phyloP scores from a whole-genome alignment of 2,888 invertebrate species.

The Orgyia antiqua region DNA sequence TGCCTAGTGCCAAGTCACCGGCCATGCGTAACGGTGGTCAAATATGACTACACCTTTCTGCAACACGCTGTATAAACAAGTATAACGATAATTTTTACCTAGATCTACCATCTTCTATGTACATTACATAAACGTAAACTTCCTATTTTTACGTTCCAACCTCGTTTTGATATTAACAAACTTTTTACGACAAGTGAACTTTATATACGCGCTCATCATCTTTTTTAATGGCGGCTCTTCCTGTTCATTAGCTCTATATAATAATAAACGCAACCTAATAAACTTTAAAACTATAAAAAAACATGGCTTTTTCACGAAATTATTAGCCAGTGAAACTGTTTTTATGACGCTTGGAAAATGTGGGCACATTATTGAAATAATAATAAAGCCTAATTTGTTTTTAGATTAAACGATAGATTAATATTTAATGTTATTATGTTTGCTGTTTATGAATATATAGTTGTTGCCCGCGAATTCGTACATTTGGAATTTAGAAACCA shows the following conservation, averaged over 20 bases:
- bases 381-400: too few species aligned
- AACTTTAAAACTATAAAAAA: constrained; percentile 21
- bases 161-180: constrained; percentile 33
- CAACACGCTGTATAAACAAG: too few species aligned
- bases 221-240: constrained; percentile 25
- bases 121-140: constrained; percentile 5
- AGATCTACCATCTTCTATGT: too few species aligned
- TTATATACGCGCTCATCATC: constrained; percentile 21
- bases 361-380: not conserved
- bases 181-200: constrained; percentile 33
- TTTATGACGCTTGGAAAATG: too few species aligned
- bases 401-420: not conserved
- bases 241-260: constrained; percentile 25
- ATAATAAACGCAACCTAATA: constrained; percentile 12
- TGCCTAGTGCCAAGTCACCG: too few species aligned
- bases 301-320: constrained; percentile 19
- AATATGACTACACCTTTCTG: too few species aligned
- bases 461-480: too few species aligned
- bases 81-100: too few species aligned
- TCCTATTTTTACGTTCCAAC: constrained; percentile 25
- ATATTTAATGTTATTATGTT: not conserved
- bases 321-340: constrained; percentile 12
- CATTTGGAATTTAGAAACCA: too few species aligned
- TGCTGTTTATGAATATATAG: too few species aligned
- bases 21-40: too few species aligned